Conservation (phyloP, 2,888 invertebrate species). For the Odontothrips loti region DNA sequence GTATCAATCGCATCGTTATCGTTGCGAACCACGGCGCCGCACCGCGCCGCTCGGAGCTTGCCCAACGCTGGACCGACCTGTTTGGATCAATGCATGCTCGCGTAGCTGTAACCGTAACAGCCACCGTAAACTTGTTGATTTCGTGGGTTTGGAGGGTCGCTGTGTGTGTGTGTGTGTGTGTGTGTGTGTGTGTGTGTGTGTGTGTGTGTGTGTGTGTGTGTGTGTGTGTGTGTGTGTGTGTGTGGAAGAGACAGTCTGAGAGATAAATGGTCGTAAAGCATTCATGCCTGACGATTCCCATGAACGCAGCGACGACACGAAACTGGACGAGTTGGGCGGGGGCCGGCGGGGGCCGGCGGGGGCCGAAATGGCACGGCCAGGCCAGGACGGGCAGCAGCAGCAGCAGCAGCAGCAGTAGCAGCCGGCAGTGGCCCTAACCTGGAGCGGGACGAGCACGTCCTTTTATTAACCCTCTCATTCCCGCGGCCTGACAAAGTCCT, state of each 20-base stretch:
- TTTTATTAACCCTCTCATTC: background rate
- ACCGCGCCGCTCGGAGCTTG: background rate
- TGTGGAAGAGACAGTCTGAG: background rate
- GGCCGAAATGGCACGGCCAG: no score
- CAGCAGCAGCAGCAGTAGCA: no score
- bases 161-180: no score
- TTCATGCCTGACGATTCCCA: background rate
- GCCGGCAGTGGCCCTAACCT: no score
- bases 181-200: no score
- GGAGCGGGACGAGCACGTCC: no score
- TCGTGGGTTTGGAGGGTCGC: background rate
- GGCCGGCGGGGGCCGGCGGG: no score
- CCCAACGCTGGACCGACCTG: background rate
- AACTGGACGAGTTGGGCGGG: background rate
- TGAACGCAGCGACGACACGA: background rate
- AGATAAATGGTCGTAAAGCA: slow-evolving; percentile 6
- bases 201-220: no score
- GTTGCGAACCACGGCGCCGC: background rate
- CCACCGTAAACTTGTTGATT: slow-evolving; percentile 1
- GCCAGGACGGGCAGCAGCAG: no score
- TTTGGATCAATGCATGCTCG: background rate
- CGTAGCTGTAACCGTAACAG: background rate
- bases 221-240: no score
- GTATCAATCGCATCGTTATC: no score
- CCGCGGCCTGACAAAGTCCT: background rate